phyloP scores from a whole-genome alignment of 2,113 vertebrate genomes.

The Nothoprocta pentlandii region DNA sequence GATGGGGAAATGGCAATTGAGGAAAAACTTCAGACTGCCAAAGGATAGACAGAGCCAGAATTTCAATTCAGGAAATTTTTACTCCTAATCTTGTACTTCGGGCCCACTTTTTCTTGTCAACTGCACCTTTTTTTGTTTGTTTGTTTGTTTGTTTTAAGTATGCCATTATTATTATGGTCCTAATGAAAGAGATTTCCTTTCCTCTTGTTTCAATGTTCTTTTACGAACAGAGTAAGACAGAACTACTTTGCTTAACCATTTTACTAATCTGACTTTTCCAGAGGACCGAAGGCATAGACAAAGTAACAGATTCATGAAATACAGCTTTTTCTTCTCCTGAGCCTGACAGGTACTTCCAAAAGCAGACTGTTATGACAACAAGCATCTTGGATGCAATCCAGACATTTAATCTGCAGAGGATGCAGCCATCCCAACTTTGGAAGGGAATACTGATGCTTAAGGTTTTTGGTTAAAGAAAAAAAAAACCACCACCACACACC shows the following conservation, averaged over 20 bases:
- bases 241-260: not conserved
- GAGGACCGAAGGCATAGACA: constrained; percentile 20
- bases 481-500: not conserved
- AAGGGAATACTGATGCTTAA: constrained; percentile 30
- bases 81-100: not conserved
- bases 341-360: constrained; percentile 36
- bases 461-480: not conserved
- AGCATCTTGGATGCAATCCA: constrained; percentile 64
- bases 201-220: not conserved
- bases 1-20: not conserved
- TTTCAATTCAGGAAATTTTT: not conserved
- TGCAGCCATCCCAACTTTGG: constrained; percentile 10
- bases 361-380: constrained; percentile 71
- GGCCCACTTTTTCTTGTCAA: not conserved
- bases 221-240: not conserved
- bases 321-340: constrained; percentile 35
- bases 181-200: not conserved
- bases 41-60: not conserved
- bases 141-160: not conserved
- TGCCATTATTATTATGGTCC: not conserved
- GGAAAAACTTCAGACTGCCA: not conserved
- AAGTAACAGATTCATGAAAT: constrained; percentile 20
- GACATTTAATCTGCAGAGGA: constrained; percentile 48
- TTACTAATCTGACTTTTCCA: constrained; percentile 9
- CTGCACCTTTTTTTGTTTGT: not conserved